Base-by-base conservation (phyloP, 2,888 invertebrate species). In the Noctua comes region DNA sequence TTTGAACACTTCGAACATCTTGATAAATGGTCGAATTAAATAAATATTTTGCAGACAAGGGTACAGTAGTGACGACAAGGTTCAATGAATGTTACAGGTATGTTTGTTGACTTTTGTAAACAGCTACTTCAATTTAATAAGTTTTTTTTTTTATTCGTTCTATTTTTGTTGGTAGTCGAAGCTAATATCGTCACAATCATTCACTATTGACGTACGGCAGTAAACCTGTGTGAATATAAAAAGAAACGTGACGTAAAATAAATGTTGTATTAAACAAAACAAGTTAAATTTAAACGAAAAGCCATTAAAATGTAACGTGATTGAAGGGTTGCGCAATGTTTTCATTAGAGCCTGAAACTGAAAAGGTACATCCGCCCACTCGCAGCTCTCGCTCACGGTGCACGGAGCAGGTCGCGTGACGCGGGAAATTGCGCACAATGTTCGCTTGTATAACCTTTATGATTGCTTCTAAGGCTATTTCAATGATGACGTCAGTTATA, bases 361-460 rank as follows among this genome's bases (percentile, higher is more conserved):
- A 82, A 84, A 71, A 76, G 73, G 82, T 83, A 84, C 77, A 81
- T 86, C 79, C 83, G 79, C 85, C 80, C 83, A 86, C 89, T 77
- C 73, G 77, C 72, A 64, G 79, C 69, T 70, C 68, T 62, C 68
- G 68, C 73, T 75, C 62, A 62, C 62, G 36, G 64, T 27, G 87
- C 88, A 86, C 84, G 88, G 68, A 72, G 75, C 71, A 75, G 54
- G 78, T 77, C 87, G 82, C 87, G 90, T 92, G 92, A 92, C 92
- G 88, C 80, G 76, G 86, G 88, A 87, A 89, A 93, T 86, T 91
- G 89, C 91, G 91, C 90, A 89, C 84, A 89, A 90, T 77, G 64
- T 76, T 77, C 78, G 73, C 77, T 83, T 84, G 80, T 88, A 84
- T 83, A 86, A 86, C 79, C 86, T 88, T 76, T 76, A 79, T 77